These are phyloP conservation scores for Gorsachius goisagi DNA, from an alignment of 2,113 vertebrate genomes.

Conservation along the genomic window DNA sequence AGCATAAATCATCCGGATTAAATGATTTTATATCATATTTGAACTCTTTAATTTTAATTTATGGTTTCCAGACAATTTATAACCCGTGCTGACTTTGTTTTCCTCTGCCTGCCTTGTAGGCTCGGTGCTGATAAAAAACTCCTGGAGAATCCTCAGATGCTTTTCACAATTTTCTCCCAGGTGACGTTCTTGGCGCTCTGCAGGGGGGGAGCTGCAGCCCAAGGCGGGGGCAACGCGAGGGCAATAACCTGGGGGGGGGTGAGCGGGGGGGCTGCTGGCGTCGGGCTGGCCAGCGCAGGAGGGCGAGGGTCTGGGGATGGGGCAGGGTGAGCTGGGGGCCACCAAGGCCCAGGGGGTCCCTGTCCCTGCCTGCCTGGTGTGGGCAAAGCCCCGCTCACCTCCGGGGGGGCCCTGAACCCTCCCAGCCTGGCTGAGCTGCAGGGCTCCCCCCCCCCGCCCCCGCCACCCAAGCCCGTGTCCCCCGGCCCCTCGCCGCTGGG, in stretches of 20 bases:
- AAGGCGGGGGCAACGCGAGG: background rate
- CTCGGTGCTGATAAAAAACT: background rate
- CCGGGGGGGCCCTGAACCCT: background rate
- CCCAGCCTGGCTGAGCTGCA: too few species aligned
- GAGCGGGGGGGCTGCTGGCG: fast-evolving
- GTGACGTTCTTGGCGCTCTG: fast-evolving
- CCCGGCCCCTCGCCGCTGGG: too few species aligned
- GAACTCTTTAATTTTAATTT: slow-evolving; percentile 72
- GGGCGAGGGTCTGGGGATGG: background rate
- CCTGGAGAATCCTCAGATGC: background rate
- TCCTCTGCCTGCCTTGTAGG: background rate
- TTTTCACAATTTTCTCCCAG: fast-evolving
- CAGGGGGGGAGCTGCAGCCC: background rate
- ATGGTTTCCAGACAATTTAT: slow-evolving; percentile 62
- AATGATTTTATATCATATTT: slow-evolving; percentile 72
- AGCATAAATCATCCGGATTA: slow-evolving; percentile 72
- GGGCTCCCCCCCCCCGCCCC: too few species aligned
- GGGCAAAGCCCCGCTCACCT: background rate
- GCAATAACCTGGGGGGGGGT: too few species aligned
- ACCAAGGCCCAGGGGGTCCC: too few species aligned
- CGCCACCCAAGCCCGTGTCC: too few species aligned
- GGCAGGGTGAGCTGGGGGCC: too few species aligned
- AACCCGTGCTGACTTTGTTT: slow-evolving; percentile 31
- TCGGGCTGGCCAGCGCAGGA: background rate
- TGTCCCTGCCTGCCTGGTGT: fast-evolving